These are phyloP conservation scores for Thrips palmi DNA, from an alignment of 1,140 invertebrate genomes.

Conservation along the genomic window DNA sequence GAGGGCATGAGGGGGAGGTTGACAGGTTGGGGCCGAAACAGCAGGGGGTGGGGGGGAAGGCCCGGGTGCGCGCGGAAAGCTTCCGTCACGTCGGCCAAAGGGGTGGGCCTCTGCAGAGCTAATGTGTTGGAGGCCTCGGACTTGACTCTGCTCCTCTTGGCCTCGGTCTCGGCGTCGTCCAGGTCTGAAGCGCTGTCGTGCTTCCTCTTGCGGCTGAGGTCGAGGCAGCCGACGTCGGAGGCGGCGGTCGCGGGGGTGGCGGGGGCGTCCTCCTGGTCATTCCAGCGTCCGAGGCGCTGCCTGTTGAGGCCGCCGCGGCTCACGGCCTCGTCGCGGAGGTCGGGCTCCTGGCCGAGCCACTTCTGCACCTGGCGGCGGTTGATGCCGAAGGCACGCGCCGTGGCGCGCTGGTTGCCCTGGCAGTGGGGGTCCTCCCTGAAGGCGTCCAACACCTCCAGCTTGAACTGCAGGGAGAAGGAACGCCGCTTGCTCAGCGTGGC, in stretches of 20 bases:
- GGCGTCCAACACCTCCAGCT: conserved; percentile 30
- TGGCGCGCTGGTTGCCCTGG: conserved; percentile 37
- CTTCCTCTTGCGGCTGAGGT: conserved; percentile 13
- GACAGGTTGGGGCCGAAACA: too few relatives aligned
- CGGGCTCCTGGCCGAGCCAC: conserved; percentile 34
- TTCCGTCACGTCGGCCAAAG: too few relatives aligned
- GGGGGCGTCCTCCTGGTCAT: conserved; percentile 25
- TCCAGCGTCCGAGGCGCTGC: conserved; percentile 25
- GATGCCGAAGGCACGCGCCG: conserved; percentile 38
- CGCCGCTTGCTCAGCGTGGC: conserved; percentile 22
- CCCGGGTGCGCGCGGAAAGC: too few relatives aligned
- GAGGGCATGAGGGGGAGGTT: too few relatives aligned
- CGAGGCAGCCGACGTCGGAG: conserved; percentile 15
- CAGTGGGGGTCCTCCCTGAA: conserved; percentile 29
- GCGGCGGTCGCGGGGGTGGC: conserved; percentile 21
- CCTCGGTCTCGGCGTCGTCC: too few relatives aligned
- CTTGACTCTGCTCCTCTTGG: too few relatives aligned
- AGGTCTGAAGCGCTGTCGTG: conserved; percentile 22
- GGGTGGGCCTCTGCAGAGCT: too few relatives aligned
- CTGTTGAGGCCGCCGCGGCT: conserved; percentile 10
- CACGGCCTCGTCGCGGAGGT: conserved; percentile 26
- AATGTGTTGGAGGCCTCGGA: too few relatives aligned
- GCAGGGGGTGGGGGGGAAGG: too few relatives aligned
- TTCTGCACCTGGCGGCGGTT: conserved; percentile 43
- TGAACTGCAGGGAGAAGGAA: conserved; percentile 31